Evolutionary conservation across 2,888 invertebrate species (phyloP), one percentile per base, ranked within the genome.

Genomic region (Baronia brevicornis): DNA sequence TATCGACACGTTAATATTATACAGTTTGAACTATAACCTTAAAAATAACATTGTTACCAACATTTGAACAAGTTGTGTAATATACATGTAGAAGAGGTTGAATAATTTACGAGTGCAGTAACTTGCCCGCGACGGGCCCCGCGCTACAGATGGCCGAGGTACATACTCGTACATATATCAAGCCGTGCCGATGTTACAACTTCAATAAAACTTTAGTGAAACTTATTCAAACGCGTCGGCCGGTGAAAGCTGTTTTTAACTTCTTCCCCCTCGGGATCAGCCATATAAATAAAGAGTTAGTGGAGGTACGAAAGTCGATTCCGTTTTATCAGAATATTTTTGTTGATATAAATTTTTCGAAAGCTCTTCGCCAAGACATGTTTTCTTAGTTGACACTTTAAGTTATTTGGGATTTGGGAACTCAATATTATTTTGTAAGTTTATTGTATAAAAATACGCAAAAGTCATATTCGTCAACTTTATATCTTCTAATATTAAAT

Each of bases 31-130:
- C n/a, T 18, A 6, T 29, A 50, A 57, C 39, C 32, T 40, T 39
- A 57, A 56, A 60, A 64, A 57, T 61, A 54, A 60, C 49, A 62
- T 51, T 55, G 56, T 60, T 60, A 53, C 47, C 46, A 60, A 61
- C 63, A 55, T 47, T 63, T 59, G 59, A 54, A 51, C 51, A 54
- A 63, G 65, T 71, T 64, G 63, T 60, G 61, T 59, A 54, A 59
- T 69, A 58, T 63, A 51, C 46, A 44, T 44, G 63, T 62, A 60
- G 58, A 61, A 67, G 47, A 66, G 69, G 69, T 64, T 78, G 78
- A 79, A 78, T 79, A 78, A 79, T 78, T 79, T 79, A 79, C 74
- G 78, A 74, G 61, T 73, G 69, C 67, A 68, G 60, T 65, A 78
- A 77, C 66, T 79, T 49, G 57, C 59, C 65, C 68, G 48, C 70